A percentile compares a stretch with the other conserved stretches of the same genome.
Conservation (phyloP, 2,888 invertebrate species). For the Hydrotaea cyrtoneurina region DNA sequence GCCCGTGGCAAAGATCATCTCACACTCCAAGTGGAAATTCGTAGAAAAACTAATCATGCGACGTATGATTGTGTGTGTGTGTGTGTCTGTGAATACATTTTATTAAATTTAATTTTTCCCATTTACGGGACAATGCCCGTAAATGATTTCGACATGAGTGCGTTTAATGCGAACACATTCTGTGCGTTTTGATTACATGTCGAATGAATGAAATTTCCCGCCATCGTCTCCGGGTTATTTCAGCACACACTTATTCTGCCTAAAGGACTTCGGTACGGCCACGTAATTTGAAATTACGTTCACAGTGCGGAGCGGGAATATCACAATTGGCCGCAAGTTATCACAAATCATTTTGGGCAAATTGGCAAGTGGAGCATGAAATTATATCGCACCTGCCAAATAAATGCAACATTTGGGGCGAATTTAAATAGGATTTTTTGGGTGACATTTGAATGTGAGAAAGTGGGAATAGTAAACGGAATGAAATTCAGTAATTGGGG, state of each 20-base stretch:
- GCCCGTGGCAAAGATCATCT: too few species aligned
- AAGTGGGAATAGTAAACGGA: too few species aligned
- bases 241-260: conserved; percentile 1
- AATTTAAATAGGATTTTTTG: not conserved
- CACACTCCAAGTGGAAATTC: too few species aligned
- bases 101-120: too few species aligned
- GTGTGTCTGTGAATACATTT: too few species aligned
- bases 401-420: not conserved
- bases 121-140: not conserved
- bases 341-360: not conserved
- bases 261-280: not conserved
- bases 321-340: not conserved
- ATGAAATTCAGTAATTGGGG: too few species aligned
- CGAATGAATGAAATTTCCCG: not conserved
- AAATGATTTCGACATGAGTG: not conserved
- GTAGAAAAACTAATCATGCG: too few species aligned
- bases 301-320: not conserved
- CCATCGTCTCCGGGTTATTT: not conserved
- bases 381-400: too few species aligned
- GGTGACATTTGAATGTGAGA: too few species aligned
- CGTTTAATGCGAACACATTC: not conserved
- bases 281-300: not conserved
- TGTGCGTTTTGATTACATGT: not conserved
- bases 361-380: not conserved
- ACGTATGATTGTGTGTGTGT: too few species aligned